phyloP scores from a whole-genome alignment of 2,113 vertebrate species.

The Ictidomys tridecemlineatus region DNA sequence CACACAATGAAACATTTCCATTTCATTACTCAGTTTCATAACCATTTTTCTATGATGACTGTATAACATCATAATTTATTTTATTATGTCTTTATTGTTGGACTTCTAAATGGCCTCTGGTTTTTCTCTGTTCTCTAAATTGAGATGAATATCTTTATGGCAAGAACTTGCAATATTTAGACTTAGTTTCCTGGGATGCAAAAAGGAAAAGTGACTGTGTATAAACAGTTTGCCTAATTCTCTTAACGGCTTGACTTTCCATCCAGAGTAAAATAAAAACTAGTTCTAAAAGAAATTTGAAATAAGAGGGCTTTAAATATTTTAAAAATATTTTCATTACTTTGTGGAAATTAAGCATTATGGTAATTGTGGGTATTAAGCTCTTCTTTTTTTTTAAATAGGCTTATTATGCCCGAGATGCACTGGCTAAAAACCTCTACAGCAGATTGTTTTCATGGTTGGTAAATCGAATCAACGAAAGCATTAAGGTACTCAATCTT shows the following conservation, averaged over 20 bases:
- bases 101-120: neutral
- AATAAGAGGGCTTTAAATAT: slow-evolving; percentile 30
- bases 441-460: slow-evolving; percentile 98
- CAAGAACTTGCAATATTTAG: neutral
- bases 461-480: slow-evolving; percentile 98
- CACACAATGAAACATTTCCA: neutral
- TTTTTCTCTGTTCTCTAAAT: slow-evolving; percentile 13
- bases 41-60: neutral
- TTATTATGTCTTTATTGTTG: neutral
- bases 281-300: slow-evolving; percentile 29
- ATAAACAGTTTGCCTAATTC: slow-evolving; percentile 6
- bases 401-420: slow-evolving; percentile 98
- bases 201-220: neutral
- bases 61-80: neutral
- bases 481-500: slow-evolving; percentile 94
- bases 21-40: neutral
- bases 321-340: neutral
- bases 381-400: slow-evolving; percentile 81
- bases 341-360: slow-evolving; percentile 31
- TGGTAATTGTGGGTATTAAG: neutral
- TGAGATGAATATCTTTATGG: slow-evolving; percentile 23
- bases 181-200: slow-evolving; percentile 38
- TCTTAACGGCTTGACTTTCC: neutral
- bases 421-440: slow-evolving; percentile 98
- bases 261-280: neutral